These are phyloP conservation scores for Neodontobutis hainanensis DNA, from an alignment of 2,113 vertebrate species.

Conservation along the genomic window DNA sequence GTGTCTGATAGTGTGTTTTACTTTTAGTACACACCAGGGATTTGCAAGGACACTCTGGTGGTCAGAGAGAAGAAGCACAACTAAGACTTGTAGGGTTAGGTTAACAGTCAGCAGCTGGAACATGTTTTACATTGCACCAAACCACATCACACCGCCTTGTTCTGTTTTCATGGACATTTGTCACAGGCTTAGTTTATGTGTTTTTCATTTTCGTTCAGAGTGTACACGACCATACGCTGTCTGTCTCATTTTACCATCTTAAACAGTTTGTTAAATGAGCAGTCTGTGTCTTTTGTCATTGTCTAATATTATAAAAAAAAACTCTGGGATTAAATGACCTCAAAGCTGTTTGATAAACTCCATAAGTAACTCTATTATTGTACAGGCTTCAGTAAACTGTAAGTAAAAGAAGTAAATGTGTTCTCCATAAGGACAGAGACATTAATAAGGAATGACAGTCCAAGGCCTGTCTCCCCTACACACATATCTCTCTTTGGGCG, in stretches of 20 bases:
- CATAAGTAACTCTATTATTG: not conserved
- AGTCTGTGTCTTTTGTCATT: not conserved
- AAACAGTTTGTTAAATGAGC: no score
- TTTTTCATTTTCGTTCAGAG: not conserved
- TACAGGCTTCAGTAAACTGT: not conserved
- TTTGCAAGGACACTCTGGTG: no score
- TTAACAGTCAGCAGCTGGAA: no score
- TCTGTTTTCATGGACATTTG: not conserved
- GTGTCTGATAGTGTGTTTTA: no score
- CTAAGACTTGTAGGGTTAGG: no score
- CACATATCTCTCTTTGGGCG: not conserved
- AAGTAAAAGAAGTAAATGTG: constrained; percentile 10
- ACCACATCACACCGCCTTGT: not conserved
- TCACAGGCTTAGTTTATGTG: not conserved
- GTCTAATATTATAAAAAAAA: constrained; percentile 5
- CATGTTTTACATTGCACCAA: no score
- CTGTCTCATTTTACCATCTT: not conserved
- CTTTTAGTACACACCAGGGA: no score
- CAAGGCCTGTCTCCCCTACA: constrained; percentile 1
- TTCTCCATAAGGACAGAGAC: constrained; percentile 2
- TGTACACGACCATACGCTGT: not conserved
- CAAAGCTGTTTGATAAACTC: not conserved
- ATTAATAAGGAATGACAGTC: constrained; percentile 5
- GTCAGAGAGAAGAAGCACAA: no score
- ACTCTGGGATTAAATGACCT: not conserved